phyloP scores from a whole-genome alignment of 2,113 vertebrate species.

The Dolichallabes microphthalmus region DNA sequence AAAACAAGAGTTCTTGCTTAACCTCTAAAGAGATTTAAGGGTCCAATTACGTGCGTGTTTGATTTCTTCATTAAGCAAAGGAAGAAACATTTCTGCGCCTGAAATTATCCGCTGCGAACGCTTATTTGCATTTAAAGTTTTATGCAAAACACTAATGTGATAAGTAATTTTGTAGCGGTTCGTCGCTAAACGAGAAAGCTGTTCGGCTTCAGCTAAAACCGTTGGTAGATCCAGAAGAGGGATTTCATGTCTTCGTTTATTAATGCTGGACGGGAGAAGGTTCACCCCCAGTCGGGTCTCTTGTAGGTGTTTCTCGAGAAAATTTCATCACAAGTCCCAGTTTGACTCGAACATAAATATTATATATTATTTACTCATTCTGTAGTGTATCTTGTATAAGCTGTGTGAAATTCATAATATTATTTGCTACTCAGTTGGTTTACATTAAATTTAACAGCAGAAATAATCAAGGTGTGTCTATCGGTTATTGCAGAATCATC shows the following conservation, averaged over 20 bases:
- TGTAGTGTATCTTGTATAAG: too few relatives aligned
- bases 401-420: too few relatives aligned
- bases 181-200: background rate
- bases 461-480: too few relatives aligned
- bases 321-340: too few relatives aligned
- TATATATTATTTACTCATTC: too few relatives aligned
- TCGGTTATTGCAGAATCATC: too few relatives aligned
- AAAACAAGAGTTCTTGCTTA: background rate
- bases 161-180: background rate
- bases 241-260: background rate
- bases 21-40: slow-evolving; percentile 12
- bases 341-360: too few relatives aligned
- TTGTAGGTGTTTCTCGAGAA: background rate
- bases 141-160: background rate
- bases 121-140: background rate
- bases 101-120: background rate
- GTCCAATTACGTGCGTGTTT: background rate
- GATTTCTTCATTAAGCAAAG: background rate
- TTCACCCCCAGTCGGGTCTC: background rate
- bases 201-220: background rate
- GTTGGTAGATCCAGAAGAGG: background rate
- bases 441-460: too few relatives aligned
- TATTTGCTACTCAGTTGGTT: too few relatives aligned
- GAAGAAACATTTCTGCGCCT: background rate
- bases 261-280: background rate